These are phyloP conservation scores for Myxocyprinus asiaticus DNA, from an alignment of 2,113 vertebrate genomes.

Conservation along the genomic window DNA sequence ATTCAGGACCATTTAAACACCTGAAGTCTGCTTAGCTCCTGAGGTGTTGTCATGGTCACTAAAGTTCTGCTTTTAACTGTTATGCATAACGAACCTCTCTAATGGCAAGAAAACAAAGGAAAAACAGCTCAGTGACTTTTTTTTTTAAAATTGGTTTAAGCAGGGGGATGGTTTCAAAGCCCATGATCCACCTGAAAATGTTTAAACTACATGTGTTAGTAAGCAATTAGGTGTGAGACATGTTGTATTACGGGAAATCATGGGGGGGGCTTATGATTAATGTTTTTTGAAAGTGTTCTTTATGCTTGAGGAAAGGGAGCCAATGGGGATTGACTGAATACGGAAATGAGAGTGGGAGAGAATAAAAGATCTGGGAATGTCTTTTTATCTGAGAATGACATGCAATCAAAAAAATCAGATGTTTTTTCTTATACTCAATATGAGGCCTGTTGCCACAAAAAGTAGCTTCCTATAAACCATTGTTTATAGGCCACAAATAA, in stretches of 20 bases:
- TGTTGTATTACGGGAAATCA: slow-evolving; percentile 19
- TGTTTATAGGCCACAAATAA: neutral
- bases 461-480: neutral
- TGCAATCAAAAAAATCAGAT: slow-evolving; percentile 14
- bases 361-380: slow-evolving; percentile 18
- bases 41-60: slow-evolving; percentile 57
- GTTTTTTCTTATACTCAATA: slow-evolving; percentile 4
- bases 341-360: neutral
- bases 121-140: neutral
- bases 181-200: neutral
- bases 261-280: slow-evolving; percentile 30
- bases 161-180: neutral
- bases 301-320: slow-evolving; percentile 14
- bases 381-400: slow-evolving; percentile 35
- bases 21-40: slow-evolving; percentile 22
- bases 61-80: slow-evolving; percentile 32
- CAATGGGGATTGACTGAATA: neutral
- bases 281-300: slow-evolving; percentile 41
- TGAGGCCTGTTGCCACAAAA: neutral
- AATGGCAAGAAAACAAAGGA: slow-evolving; percentile 39
- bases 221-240: neutral
- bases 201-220: neutral
- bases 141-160: slow-evolving; percentile 7
- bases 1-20: slow-evolving; percentile 49
- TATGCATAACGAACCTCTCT: slow-evolving; percentile 18